Evolutionary conservation across 2,113 vertebrate genomes (phyloP).

Genomic region (Dipodomys merriami): DNA sequence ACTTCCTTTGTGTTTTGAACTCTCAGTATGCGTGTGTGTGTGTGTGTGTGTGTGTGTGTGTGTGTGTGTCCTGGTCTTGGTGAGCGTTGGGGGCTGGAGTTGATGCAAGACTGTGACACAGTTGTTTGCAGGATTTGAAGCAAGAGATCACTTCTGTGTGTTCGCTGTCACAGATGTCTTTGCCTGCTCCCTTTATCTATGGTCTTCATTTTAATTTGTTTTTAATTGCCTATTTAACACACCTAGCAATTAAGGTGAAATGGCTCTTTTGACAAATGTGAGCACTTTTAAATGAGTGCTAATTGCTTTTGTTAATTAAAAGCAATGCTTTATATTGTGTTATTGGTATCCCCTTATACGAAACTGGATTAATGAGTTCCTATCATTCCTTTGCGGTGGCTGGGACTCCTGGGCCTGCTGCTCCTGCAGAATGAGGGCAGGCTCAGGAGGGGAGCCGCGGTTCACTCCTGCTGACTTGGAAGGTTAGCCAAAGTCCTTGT

Average conservation of each 20-base stretch:
- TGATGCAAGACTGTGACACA: accelerated
- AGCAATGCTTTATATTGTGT: conserved; percentile 84
- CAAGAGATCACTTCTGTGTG: conserved; percentile 41
- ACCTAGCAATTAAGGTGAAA: conserved; percentile 86
- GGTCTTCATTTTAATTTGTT: conserved; percentile 83
- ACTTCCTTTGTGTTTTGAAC: neutral
- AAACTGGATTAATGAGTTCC: conserved; percentile 76
- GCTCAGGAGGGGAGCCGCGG: too few relatives aligned
- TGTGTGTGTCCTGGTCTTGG: neutral
- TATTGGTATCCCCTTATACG: conserved; percentile 74
- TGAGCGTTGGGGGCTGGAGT: neutral
- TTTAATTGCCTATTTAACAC: conserved; percentile 86
- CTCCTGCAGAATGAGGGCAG: neutral
- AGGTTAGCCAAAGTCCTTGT: too few relatives aligned
- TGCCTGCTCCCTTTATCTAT: conserved; percentile 75
- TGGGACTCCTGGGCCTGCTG: neutral
- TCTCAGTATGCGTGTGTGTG: neutral
- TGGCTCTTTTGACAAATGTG: conserved; percentile 85
- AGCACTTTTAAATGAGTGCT: conserved; percentile 84
- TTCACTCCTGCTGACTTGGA: too few relatives aligned
- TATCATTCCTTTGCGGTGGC: neutral
- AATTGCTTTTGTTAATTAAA: conserved; percentile 88
- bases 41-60: neutral
- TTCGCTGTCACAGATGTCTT: conserved; percentile 68
- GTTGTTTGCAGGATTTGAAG: conserved; percentile 39